Evolutionary conservation across 2,888 invertebrate species (phyloP), one percentile per base, ranked within the genome.

Genomic region (Luffia ferchaultella): DNA sequence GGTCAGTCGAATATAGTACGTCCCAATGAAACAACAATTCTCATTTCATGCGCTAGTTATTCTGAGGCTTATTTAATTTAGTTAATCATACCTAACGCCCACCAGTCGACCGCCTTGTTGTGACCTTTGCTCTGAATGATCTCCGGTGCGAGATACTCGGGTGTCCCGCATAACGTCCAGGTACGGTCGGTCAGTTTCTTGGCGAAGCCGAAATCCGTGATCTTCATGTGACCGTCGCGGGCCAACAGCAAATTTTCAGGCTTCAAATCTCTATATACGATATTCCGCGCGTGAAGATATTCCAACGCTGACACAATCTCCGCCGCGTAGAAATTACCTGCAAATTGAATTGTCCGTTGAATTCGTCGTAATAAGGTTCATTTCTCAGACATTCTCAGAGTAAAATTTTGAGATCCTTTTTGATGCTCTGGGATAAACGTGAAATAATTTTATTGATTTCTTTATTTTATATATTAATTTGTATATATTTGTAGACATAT

Each of bases 91-190:
- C 93, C 98, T 65, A 98, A 85, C 17, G 98, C 97, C 98, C 98
- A 98, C 97, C 97, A 98, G 71, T 98, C 98, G 0, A 98, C 98
- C 5, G 97, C 97, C 71, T 95, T 96, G 70, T 98, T 98, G 80
- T 98, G 98, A 41, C 98, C 98, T 85, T 97, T 97, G 62, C 96
- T 96, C 73, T 96, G 97, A 61, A 98, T 97, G 58, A 98, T 97
- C 82, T 98, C 97, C 15, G 96, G 96, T 45, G 98, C 98, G 56
- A 98, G 85, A 76, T 98, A 98, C 74, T 98, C 98, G 0, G 98
- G 97, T 1, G 98, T 98, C 0, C 97, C 97, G 69, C 97, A 97
- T 46, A 97, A 74, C 1, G 96, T 97, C 97, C 97, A 97, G 51
- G 97, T 98, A 62, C 97, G 90, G 73, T 98, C 98, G 1, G 91